These are phyloP conservation scores for Hyaena hyaena DNA, from an alignment of 2,113 vertebrate species.

Conservation along the genomic window DNA sequence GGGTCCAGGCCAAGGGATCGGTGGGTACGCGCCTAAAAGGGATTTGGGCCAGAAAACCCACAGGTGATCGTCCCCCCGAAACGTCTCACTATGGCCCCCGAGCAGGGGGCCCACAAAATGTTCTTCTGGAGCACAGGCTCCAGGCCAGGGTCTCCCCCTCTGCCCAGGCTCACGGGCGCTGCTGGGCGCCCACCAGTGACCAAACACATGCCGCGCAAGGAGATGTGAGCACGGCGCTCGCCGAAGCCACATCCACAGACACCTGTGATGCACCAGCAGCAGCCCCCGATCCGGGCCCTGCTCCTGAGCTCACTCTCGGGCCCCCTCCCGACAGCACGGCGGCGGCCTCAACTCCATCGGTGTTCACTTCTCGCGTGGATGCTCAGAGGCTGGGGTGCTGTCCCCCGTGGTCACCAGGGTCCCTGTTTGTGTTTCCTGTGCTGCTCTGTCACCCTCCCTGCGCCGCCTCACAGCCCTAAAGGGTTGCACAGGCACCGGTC, in stretches of 20 bases:
- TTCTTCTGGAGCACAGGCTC: fast-evolving
- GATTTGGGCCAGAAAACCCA: background rate
- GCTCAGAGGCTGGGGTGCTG: background rate
- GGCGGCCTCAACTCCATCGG: fast-evolving
- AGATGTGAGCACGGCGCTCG: fast-evolving
- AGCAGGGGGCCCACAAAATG: background rate
- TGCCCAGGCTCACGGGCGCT: background rate
- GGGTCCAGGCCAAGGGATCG: too few relatives aligned
- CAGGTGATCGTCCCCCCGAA: fast-evolving
- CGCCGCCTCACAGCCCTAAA: fast-evolving
- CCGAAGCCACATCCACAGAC: background rate
- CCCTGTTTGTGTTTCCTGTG: background rate
- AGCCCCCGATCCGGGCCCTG: background rate
- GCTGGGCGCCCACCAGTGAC: background rate
- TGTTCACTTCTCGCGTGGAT: background rate
- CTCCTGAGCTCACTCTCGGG: background rate
- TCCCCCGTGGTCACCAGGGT: background rate
- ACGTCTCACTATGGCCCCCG: fast-evolving
- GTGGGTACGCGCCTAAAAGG: background rate
- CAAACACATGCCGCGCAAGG: too few relatives aligned
- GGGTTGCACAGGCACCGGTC: background rate
- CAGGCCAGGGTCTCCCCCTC: fast-evolving
- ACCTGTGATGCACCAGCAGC: fast-evolving
- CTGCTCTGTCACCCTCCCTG: background rate
- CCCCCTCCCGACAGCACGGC: background rate